These are phyloP conservation scores for Bacillus rossius DNA, from an alignment of 1,140 invertebrate species.

Conservation along the genomic window DNA sequence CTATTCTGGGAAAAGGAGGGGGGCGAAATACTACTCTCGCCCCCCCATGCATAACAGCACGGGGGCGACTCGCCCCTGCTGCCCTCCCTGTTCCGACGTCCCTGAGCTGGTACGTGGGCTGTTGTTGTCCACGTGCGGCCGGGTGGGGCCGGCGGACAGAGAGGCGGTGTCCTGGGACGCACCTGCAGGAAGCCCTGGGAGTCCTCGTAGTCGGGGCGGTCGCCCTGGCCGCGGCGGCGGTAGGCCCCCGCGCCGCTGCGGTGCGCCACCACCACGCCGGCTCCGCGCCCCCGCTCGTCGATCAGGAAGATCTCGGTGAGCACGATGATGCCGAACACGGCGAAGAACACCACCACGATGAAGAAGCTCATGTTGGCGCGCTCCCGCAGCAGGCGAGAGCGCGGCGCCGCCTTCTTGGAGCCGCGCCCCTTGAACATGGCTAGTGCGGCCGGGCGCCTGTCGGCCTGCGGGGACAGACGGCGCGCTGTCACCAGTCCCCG, in stretches of 20 bases:
- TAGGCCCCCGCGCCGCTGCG: too few species aligned
- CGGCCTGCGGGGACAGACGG: too few species aligned
- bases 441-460: too few species aligned
- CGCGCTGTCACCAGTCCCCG: too few species aligned
- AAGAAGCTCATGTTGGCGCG: conserved; percentile 81
- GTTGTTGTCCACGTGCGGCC: too few species aligned
- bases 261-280: conserved; percentile 41
- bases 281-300: conserved; percentile 50
- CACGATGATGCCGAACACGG: conserved; percentile 78
- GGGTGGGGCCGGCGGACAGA: too few species aligned
- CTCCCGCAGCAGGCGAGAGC: conserved; percentile 55
- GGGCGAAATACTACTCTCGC: too few species aligned
- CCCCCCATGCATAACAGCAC: too few species aligned
- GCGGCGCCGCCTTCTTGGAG: conserved; percentile 18
- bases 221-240: conserved; percentile 31
- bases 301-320: conserved; percentile 76
- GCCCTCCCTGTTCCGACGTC: too few species aligned
- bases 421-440: conserved; percentile 7
- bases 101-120: too few species aligned
- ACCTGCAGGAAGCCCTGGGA: conserved; percentile 26
- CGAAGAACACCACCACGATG: conserved; percentile 84
- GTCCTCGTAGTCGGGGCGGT: conserved; percentile 45
- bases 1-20: too few species aligned
- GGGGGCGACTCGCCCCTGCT: too few species aligned
- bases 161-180: not conserved